Evolutionary conservation across 2,113 vertebrate genomes (phyloP).

Genomic region (Steatornis caripensis): DNA sequence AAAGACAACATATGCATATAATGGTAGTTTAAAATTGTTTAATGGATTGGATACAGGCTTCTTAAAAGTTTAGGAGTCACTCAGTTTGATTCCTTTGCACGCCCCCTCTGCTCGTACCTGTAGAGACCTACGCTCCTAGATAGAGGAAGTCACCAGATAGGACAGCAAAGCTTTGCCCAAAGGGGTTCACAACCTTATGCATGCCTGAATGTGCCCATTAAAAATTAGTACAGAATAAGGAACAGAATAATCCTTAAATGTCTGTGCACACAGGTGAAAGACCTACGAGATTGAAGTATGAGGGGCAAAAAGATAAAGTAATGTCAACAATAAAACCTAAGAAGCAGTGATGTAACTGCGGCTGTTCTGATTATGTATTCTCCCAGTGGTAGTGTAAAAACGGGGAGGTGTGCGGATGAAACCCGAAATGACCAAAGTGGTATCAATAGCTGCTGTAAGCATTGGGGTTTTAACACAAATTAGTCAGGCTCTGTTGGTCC

Average conservation of each 20-base stretch:
- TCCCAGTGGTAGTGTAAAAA: neutral
- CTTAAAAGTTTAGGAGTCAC: neutral
- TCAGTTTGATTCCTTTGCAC: neutral
- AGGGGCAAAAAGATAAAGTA: neutral
- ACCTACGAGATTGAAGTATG: neutral
- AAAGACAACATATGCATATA: neutral
- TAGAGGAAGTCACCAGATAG: neutral
- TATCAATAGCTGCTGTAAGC: neutral
- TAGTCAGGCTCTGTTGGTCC: neutral
- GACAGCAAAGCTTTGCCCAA: neutral
- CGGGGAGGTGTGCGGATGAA: neutral
- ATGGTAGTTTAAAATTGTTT: neutral
- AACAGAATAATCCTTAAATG: neutral
- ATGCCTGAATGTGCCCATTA: neutral
- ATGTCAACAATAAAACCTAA: neutral
- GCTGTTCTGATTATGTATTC: neutral
- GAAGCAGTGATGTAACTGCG: neutral
- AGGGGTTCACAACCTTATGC: neutral
- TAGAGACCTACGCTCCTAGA: neutral
- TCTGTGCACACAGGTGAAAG: neutral
- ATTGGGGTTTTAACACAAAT: neutral
- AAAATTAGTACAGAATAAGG: neutral
- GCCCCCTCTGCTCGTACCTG: neutral
- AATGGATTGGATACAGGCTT: neutral
- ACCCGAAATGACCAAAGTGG: neutral